Conservation (phyloP, 2,797 vertebrate genomes). For the Squalus acanthias region DNA sequence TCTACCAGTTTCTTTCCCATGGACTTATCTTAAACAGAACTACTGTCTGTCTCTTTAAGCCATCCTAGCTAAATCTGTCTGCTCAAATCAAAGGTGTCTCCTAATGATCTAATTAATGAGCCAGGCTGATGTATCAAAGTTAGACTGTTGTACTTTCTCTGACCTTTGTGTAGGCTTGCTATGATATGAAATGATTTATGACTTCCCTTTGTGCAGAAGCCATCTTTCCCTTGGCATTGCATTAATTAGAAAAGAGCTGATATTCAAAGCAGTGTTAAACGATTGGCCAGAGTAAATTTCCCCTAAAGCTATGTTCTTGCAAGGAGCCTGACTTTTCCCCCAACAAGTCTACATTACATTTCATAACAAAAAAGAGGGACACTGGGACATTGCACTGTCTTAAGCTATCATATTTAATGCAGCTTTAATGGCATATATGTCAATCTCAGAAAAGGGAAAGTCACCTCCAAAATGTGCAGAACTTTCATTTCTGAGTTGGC, state of each 20-base stretch:
- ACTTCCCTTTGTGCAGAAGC: neutral
- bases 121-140: neutral
- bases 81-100: conserved; percentile 13
- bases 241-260: neutral
- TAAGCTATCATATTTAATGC: too few species aligned
- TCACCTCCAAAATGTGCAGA: neutral
- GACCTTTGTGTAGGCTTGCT: neutral
- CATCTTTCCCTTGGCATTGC: neutral
- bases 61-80: neutral
- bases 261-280: neutral
- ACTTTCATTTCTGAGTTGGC: neutral
- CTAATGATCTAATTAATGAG: conserved; percentile 20
- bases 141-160: neutral
- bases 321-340: neutral
- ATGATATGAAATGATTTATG: conserved; percentile 12
- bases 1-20: neutral
- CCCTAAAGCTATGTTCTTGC: neutral
- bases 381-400: neutral
- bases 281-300: neutral
- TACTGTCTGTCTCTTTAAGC: neutral
- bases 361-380: neutral
- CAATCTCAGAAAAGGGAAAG: neutral
- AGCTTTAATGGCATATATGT: neutral
- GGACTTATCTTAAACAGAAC: neutral
- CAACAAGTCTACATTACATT: neutral